A percentile compares a stretch with the other conserved stretches of the same genome.
Conservation (phyloP, 2,113 vertebrate species). For the Regulus satrapa region DNA sequence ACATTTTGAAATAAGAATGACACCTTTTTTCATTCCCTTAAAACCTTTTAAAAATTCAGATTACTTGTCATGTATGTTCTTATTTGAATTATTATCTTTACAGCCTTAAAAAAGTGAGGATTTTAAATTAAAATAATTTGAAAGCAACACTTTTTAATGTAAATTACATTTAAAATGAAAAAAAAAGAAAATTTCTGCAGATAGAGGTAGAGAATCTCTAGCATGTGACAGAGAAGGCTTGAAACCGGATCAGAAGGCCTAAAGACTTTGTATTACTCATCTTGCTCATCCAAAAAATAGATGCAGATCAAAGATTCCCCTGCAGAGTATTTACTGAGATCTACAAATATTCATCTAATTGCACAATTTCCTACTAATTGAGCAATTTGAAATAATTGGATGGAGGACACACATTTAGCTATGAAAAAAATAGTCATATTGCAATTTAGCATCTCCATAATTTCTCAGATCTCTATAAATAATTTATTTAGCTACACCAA, state of each 20-base stretch:
- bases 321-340: not conserved
- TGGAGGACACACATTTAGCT: not conserved
- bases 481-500: not conserved
- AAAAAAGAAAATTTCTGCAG: not conserved
- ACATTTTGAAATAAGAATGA: not conserved
- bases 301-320: not conserved
- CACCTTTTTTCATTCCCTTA: not conserved
- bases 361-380: not conserved
- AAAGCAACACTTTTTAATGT: not conserved
- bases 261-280: not conserved
- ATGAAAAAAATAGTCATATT: not conserved
- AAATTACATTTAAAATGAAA: not conserved
- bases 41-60: not conserved
- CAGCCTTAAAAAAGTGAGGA: not conserved
- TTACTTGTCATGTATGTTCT: not conserved
- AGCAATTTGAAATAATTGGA: not conserved
- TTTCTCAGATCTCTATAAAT: not conserved
- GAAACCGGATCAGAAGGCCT: not conserved
- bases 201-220: not conserved
- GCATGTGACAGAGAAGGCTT: not conserved
- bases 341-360: not conserved
- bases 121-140: not conserved
- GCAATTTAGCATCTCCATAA: not conserved
- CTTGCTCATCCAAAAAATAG: not conserved
- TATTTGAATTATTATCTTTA: not conserved